Evolutionary conservation across 2,113 vertebrate genomes (phyloP).

Genomic region (Collichthys lucidus): DNA sequence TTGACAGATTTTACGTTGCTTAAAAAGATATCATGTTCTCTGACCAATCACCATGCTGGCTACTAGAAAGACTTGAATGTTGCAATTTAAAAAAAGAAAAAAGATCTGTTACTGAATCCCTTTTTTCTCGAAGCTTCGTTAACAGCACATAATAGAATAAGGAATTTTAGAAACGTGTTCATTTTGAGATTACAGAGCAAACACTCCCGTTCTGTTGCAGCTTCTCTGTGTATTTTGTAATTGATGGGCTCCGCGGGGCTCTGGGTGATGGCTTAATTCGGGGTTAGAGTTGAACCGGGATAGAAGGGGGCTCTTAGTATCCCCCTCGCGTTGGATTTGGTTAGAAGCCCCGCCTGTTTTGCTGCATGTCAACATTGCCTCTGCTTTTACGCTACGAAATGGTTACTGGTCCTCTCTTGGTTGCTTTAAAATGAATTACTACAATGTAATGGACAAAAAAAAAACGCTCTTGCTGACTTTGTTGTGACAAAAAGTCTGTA

Average conservation of each 20-base stretch:
- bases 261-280: slow-evolving; percentile 22
- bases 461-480: slow-evolving; percentile 81
- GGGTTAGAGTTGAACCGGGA: slow-evolving; percentile 51
- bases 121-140: slow-evolving; percentile 33
- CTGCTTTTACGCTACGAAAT: slow-evolving; percentile 77
- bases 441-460: slow-evolving; percentile 66
- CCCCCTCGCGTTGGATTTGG: slow-evolving; percentile 63
- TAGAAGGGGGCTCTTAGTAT: slow-evolving; percentile 30
- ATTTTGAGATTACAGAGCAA: slow-evolving; percentile 57
- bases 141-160: slow-evolving; percentile 45
- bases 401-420: slow-evolving; percentile 68
- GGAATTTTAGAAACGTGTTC: slow-evolving; percentile 41
- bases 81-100: slow-evolving; percentile 32
- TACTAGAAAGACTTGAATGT: slow-evolving; percentile 76
- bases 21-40: slow-evolving; percentile 40
- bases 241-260: slow-evolving; percentile 29
- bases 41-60: slow-evolving; percentile 76
- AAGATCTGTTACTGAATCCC: slow-evolving; percentile 38
- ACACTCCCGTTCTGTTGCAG: slow-evolving; percentile 40
- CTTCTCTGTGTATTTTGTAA: slow-evolving; percentile 63
- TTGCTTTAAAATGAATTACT: slow-evolving; percentile 77
- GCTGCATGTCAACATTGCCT: slow-evolving; percentile 82
- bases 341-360: slow-evolving; percentile 63
- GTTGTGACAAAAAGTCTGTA: slow-evolving; percentile 85
- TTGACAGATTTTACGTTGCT: slow-evolving; percentile 42